Evolutionary conservation across 2,888 invertebrate species (phyloP).

Genomic region (Malthinus seriepunctatus): DNA sequence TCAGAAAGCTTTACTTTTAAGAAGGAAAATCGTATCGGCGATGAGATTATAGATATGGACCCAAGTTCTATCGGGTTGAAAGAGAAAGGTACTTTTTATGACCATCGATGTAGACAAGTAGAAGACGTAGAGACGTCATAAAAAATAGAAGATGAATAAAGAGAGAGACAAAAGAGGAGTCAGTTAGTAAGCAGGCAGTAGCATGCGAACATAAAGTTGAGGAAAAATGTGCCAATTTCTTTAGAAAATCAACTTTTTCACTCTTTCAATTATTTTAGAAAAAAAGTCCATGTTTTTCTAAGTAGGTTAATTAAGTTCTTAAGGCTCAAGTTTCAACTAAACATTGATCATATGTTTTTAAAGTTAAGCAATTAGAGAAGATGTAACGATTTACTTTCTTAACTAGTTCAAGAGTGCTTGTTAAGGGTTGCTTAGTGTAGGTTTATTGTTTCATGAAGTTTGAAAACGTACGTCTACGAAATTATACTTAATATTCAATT

Average conservation of each 20-base stretch:
- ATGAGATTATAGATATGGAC: conserved; percentile 22
- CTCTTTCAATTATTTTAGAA: conserved; percentile 15
- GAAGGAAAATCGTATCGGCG: neutral
- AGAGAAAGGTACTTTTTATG: conserved; percentile 39
- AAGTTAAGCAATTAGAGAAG: too few species aligned
- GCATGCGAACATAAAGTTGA: conserved; percentile 42
- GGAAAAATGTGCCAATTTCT: conserved; percentile 46
- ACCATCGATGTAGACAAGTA: conserved; percentile 46
- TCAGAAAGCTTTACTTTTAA: too few species aligned
- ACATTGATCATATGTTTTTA: too few species aligned
- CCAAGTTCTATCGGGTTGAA: conserved; percentile 32
- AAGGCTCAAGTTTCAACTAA: too few species aligned
- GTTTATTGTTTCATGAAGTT: neutral
- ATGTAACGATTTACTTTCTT: neutral
- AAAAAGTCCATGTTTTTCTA: conserved; percentile 10
- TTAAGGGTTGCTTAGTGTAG: neutral
- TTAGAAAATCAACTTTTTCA: conserved; percentile 43
- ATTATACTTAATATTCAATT: conserved; percentile 7
- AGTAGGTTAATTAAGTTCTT: too few species aligned
- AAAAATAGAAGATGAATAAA: conserved; percentile 29
- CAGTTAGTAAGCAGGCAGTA: conserved; percentile 43
- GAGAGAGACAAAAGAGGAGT: conserved; percentile 43
- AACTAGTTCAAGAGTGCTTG: neutral
- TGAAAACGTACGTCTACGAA: neutral
- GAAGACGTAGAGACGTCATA: conserved; percentile 44